These are phyloP conservation scores for Laterallus jamaicensis DNA, from an alignment of 2,113 vertebrate genomes.

Conservation along the genomic window DNA sequence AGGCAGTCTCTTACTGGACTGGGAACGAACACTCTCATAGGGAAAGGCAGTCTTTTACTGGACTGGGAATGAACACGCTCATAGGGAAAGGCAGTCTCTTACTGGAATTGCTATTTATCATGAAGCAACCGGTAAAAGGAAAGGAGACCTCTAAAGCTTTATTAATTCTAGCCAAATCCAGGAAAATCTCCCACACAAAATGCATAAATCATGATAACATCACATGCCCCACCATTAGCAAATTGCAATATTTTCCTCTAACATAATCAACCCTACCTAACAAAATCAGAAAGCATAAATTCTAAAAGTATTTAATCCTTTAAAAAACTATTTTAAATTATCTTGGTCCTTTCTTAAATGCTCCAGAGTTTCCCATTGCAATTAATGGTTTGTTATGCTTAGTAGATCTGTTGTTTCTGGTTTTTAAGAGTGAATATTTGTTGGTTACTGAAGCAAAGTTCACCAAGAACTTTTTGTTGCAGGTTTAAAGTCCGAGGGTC, in stretches of 20 bases:
- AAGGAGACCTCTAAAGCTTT: slow-evolving; percentile 11
- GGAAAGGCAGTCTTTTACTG: no score
- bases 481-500: slow-evolving; percentile 95
- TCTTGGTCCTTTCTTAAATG: neutral
- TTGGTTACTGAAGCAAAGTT: slow-evolving; percentile 11
- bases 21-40: neutral
- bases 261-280: neutral
- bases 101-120: neutral
- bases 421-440: neutral
- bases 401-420: neutral
- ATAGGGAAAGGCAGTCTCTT: neutral
- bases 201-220: neutral
- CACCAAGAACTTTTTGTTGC: slow-evolving; percentile 31
- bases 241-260: neutral
- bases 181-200: slow-evolving; percentile 20
- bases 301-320: neutral
- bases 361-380: neutral
- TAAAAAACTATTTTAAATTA: neutral
- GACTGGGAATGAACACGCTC: neutral
- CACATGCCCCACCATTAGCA: neutral
- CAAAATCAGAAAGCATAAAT: neutral
- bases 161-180: slow-evolving; percentile 40
- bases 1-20: no score
- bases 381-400: neutral
- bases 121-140: neutral